phyloP scores from a whole-genome alignment of 2,888 invertebrate species.

The Dryococelus australis region DNA sequence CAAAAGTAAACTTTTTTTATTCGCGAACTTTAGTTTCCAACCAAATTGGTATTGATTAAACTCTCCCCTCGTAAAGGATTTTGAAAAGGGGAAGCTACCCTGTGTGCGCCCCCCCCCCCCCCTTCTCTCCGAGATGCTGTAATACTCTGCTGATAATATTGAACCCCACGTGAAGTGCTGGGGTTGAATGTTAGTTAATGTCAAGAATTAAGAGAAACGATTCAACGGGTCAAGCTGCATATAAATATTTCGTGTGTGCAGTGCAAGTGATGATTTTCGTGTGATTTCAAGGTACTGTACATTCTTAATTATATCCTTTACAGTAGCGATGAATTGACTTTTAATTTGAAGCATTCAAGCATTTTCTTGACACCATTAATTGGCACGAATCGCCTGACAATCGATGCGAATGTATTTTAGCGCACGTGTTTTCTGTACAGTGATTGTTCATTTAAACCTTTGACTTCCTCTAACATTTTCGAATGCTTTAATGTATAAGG shows the following conservation, averaged over 20 bases:
- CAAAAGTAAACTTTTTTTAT: neutral
- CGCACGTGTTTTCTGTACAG: too few relatives aligned
- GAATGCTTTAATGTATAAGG: too few relatives aligned
- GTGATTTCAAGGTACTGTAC: constrained; percentile 3
- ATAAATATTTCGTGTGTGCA: neutral
- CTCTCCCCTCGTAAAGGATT: neutral
- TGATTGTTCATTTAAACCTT: too few relatives aligned
- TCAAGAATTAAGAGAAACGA: neutral
- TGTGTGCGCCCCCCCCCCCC: neutral
- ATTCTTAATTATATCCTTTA: too few relatives aligned
- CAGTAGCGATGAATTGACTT: too few relatives aligned
- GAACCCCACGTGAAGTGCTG: neutral
- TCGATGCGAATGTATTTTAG: too few relatives aligned
- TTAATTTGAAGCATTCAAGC: too few relatives aligned
- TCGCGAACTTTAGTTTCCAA: constrained; percentile 5
- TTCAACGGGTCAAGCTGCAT: neutral
- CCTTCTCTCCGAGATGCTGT: neutral
- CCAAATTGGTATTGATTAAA: constrained; percentile 1
- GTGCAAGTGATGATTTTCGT: neutral
- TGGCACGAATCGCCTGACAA: too few relatives aligned
- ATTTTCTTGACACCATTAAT: too few relatives aligned
- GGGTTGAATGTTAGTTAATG: neutral
- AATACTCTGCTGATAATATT: neutral
- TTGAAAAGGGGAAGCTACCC: neutral
- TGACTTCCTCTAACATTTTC: too few relatives aligned